Evolutionary conservation across 2,797 vertebrate species (phyloP).

Genomic region (Thripadectes ignobilis): DNA sequence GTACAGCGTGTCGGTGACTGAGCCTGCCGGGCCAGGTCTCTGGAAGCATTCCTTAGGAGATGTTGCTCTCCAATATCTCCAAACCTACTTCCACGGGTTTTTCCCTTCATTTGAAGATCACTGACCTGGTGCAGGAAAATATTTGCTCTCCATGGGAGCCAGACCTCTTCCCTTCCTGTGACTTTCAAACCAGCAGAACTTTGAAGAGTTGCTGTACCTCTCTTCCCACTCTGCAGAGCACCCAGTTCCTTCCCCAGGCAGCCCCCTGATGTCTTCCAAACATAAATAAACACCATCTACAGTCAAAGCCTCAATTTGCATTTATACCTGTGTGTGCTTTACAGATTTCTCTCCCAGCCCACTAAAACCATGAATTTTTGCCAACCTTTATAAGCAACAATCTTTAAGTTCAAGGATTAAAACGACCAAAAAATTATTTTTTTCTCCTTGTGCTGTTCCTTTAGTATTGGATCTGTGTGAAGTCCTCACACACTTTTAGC

Average conservation of each 20-base stretch:
- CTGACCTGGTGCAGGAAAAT: conserved; percentile 68
- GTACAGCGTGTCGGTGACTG: background rate
- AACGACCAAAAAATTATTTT: background rate
- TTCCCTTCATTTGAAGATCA: conserved; percentile 49
- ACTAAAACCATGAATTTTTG: background rate
- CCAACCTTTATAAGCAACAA: background rate
- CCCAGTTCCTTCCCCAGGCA: conserved; percentile 39
- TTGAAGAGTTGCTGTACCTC: conserved; percentile 37
- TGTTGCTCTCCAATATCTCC: background rate
- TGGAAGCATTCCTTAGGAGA: background rate
- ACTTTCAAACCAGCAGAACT: conserved; percentile 44
- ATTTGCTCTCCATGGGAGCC: conserved; percentile 53
- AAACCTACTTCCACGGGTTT: background rate
- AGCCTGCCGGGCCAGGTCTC: background rate
- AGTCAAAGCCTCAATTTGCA: background rate
- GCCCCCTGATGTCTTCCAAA: background rate
- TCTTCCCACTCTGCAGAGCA: conserved; percentile 34
- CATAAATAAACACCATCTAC: conserved; percentile 24
- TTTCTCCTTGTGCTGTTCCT: background rate
- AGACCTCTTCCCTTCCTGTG: conserved; percentile 54
- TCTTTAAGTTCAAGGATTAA: background rate
- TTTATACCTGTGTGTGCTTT: conserved; percentile 14
- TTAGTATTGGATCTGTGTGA: background rate
- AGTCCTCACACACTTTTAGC: background rate
- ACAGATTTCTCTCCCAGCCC: background rate